phyloP scores from a whole-genome alignment of 2,888 invertebrate genomes.

The Pseudococcus longispinus region DNA sequence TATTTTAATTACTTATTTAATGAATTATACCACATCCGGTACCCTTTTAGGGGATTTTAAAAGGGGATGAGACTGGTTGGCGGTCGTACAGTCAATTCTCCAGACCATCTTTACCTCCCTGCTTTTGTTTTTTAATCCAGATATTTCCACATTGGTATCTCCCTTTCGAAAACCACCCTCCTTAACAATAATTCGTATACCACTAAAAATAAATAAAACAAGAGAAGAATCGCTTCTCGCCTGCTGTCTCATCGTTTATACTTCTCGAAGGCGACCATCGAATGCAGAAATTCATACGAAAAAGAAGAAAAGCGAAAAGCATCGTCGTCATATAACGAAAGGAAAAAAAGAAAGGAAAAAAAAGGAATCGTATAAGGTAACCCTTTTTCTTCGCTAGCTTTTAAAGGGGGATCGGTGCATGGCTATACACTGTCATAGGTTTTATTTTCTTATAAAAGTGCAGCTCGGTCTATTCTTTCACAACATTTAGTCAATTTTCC shows the following conservation, averaged over 20 bases:
- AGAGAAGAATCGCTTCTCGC: background rate
- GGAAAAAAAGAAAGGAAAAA: background rate
- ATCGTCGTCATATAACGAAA: background rate
- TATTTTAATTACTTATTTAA: background rate
- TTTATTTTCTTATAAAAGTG: constrained; percentile 26
- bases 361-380: background rate
- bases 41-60: background rate
- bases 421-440: constrained; percentile 16
- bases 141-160: background rate
- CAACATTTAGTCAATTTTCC: constrained; percentile 37
- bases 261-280: background rate
- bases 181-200: constrained; percentile 19
- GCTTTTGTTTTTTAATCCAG: background rate
- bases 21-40: background rate
- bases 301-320: background rate
- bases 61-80: too few relatives aligned
- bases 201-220: constrained; percentile 8
- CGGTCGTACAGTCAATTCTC: background rate
- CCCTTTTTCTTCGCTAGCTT: background rate
- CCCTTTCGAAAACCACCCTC: background rate
- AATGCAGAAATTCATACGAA: constrained; percentile 9
- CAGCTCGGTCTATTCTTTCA: constrained; percentile 29
- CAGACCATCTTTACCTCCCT: background rate
- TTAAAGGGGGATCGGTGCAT: background rate
- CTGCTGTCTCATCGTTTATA: background rate